Evolutionary conservation across 1,140 invertebrate species (phyloP), one percentile per base, ranked within the genome.

Genomic region (Zophobas atratus): DNA sequence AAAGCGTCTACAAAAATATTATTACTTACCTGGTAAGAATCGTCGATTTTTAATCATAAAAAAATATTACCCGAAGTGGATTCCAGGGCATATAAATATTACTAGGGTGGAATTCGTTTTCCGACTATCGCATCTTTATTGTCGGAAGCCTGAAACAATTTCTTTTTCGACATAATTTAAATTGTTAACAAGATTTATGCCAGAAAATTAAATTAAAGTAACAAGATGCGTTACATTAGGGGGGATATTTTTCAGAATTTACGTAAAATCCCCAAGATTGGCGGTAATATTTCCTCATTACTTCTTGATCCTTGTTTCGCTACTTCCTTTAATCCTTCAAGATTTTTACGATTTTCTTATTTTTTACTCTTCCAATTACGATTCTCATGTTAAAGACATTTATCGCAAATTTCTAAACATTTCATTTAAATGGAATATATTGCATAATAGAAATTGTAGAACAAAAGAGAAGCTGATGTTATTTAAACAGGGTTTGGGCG

Each of bases 1-100:
- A 67, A 67, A 67, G 38, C 60, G 41, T 67, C 43, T 43, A 67
- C 60, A 67, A 33, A 67, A 67, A 67, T 67, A 67, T 67, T 43
- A 67, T 43, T 41, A 67, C 60, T 67, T 67, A 67, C 60, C 20
- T 33, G 39, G 60, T 39, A 67, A 67, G 43, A 67, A 67, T 67
- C 39, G n/a, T 32, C 20, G 20, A 20, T 43, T 32, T 32, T 41
- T 43, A 34, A 6, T 63, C 57, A 39, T 63, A 2, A 63, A 67
- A 67, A 32, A 1, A 67, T 20, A 20, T 20, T 20, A 20, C 20
- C 20, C 20, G 20, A 20, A 20, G 20, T 20, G 20, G 20, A 20
- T 20, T 20, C 20, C 20, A 20, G 20, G 20, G 20, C 20, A 20
- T 20, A 20, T 20, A 67, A 67, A 20, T 38, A 39, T 63, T 67